These are phyloP conservation scores for Beaufortia kweichowensis DNA, from an alignment of 2,113 vertebrate genomes.

Conservation along the genomic window DNA sequence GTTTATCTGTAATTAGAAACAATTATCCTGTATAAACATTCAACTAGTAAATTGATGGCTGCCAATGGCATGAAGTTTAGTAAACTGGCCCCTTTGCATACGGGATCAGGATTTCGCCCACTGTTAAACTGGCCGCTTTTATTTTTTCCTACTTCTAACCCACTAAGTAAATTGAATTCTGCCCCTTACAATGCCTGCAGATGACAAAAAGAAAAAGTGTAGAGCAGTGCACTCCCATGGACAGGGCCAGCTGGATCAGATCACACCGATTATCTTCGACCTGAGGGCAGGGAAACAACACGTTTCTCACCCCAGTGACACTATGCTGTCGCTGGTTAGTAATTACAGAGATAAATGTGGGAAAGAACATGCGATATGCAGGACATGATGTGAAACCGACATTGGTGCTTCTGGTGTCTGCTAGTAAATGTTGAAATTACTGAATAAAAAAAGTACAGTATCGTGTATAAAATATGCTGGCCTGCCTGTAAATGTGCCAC, in stretches of 20 bases:
- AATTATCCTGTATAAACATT: constrained; percentile 15
- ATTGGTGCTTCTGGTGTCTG: background rate
- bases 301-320: constrained; percentile 58
- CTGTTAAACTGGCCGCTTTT: background rate
- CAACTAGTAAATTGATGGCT: background rate
- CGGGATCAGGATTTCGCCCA: too few relatives aligned
- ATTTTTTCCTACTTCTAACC: background rate
- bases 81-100: background rate
- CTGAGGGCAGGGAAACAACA: constrained; percentile 54
- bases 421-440: background rate
- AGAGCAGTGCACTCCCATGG: constrained; percentile 52
- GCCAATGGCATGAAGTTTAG: background rate
- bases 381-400: constrained; percentile 10
- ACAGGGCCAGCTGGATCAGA: constrained; percentile 56
- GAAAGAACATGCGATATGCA: constrained; percentile 48
- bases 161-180: background rate
- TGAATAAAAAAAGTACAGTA: background rate
- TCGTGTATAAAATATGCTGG: background rate
- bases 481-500: background rate
- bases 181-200: background rate
- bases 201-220: constrained; percentile 54
- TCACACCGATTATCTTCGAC: constrained; percentile 57
- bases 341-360: constrained; percentile 64
- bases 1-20: constrained; percentile 18
- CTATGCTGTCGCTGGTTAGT: constrained; percentile 56